Evolutionary conservation across 2,113 vertebrate genomes (phyloP).

Genomic region (Agelaius phoeniceus): DNA sequence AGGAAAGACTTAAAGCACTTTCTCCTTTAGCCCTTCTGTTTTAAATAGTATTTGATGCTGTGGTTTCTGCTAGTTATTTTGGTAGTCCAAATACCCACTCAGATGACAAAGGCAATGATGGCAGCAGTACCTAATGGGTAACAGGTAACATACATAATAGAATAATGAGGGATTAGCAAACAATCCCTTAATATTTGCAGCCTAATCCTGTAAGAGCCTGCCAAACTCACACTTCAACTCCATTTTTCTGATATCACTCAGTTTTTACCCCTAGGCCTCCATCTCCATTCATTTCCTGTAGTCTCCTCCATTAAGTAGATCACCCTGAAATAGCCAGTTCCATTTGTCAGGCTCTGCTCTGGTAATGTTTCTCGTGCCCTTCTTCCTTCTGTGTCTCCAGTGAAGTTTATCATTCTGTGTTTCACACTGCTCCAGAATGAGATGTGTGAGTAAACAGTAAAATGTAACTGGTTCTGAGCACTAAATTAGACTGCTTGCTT

Average conservation of each 20-base stretch:
- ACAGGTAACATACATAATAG: background rate
- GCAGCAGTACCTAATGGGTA: background rate
- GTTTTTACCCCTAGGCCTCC: conserved; percentile 29
- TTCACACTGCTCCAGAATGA: background rate
- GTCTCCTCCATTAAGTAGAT: conserved; percentile 10
- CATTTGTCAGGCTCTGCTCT: conserved; percentile 24
- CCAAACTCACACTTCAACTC: background rate
- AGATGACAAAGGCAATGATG: background rate
- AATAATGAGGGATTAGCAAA: conserved; percentile 19
- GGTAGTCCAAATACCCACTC: background rate
- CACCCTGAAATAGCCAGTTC: background rate
- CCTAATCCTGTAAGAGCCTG: background rate
- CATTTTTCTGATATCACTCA: background rate
- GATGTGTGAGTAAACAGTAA: background rate
- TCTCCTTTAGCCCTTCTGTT: background rate
- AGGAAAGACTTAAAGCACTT: background rate
- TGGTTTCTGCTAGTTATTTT: background rate
- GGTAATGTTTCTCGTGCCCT: background rate
- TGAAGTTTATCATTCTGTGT: background rate
- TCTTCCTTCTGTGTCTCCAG: background rate
- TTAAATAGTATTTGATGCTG: background rate
- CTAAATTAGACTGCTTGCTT: background rate
- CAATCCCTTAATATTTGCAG: background rate
- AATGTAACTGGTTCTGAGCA: background rate
- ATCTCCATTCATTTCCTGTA: background rate